These are phyloP conservation scores for Cerceris rybyensis DNA, from an alignment of 2,888 invertebrate species.

Conservation along the genomic window DNA sequence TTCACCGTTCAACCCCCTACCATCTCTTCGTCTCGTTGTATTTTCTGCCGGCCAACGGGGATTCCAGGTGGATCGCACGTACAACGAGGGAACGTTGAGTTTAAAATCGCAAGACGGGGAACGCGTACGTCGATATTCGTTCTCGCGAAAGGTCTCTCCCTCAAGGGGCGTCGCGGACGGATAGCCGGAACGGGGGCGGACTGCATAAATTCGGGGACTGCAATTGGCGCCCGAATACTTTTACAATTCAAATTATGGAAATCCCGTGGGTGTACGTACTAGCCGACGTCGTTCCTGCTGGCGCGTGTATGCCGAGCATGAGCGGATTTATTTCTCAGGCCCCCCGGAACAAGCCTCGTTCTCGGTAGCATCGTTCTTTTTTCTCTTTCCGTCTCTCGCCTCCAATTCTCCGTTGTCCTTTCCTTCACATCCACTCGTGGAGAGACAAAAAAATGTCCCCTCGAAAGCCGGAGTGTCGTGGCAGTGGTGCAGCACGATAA, in stretches of 20 bases:
- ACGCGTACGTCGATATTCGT: conserved; percentile 38
- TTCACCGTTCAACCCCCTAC: not conserved
- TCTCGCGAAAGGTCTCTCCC: conserved; percentile 43
- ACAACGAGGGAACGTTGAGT: not conserved
- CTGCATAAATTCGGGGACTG: conserved; percentile 74
- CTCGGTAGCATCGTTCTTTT: not conserved
- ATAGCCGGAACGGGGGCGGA: conserved; percentile 59
- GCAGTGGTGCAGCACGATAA: conserved; percentile 67
- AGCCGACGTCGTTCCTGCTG: conserved; percentile 54
- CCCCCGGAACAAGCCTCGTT: conserved; percentile 30
- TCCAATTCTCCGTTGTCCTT: not conserved
- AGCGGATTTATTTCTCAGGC: conserved; percentile 64
- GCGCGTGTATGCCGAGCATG: conserved; percentile 50
- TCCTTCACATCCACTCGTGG: conserved; percentile 16
- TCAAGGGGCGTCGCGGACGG: conserved; percentile 43
- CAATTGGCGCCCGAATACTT: conserved; percentile 79
- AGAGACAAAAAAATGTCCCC: conserved; percentile 27
- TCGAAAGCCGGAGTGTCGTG: conserved; percentile 21
- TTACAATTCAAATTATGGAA: conserved; percentile 81
- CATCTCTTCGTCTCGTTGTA: not conserved
- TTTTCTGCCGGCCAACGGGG: not conserved
- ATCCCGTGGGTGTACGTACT: conserved; percentile 69
- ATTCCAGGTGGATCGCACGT: not conserved
- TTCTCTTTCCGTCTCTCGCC: not conserved
- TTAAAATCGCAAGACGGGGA: conserved; percentile 14